Base-by-base conservation (phyloP, 2,888 invertebrate genomes). In the Cheilosia soror region DNA sequence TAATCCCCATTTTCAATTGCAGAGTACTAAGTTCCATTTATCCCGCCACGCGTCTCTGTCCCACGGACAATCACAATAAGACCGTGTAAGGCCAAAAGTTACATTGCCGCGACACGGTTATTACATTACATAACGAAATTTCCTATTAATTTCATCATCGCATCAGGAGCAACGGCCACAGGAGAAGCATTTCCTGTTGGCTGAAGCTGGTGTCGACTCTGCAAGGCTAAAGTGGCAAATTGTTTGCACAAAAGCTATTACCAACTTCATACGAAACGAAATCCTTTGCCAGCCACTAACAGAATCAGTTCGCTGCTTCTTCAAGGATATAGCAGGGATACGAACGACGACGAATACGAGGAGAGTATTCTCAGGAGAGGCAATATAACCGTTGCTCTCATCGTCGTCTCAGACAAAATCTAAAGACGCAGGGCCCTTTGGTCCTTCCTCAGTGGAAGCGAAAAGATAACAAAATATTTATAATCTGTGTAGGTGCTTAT, bases 391-490 rank as follows among this genome's bases (percentile, higher is more conserved):
- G 47, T 13, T 37, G 29, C 15, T 13, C 27, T 55, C 33, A 20
- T 44, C n/a, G 2, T 49, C 20, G 49, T 25, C 49, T 20, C 11
- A 49, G 20, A 4, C 15, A 13, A 25, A 7, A 51, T 27, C 60
- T 40, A 20, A 60, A 60, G 76, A 66, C 49, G 62, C 53, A 55
- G 9, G 44, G 2, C 15, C 9, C 31, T 31, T 47, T 47, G 58
- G 58, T 76, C 53, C 66, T 63, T 63, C 58, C 20, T 37, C 37
- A 13, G 73, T 58, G 65, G 57, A 65, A 53, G 60, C 53, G 60
- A 58, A 85, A 57, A 85, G 84, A 85, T 85, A 85, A 85, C 75
- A 80, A 85, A 85, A 85, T 85, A 85, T 80, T 76, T 85, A 80
- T 85, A 85, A 85, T 85, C 84, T 80, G 58, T 80, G 80, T 85